phyloP scores from a whole-genome alignment of 2,113 vertebrate genomes.

The Elachura formosa region DNA sequence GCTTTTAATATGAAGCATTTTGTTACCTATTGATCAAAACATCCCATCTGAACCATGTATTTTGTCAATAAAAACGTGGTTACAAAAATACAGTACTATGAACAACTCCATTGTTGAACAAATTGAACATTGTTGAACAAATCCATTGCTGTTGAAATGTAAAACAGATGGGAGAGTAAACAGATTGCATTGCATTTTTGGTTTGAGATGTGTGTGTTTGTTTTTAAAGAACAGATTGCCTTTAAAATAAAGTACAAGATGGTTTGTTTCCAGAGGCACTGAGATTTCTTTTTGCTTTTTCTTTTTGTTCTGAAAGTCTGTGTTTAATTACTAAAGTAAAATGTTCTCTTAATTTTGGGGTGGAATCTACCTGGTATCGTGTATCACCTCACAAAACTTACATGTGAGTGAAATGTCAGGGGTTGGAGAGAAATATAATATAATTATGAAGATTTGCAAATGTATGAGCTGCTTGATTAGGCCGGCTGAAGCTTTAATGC shows the following conservation, averaged over 20 bases:
- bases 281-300: neutral
- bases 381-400: neutral
- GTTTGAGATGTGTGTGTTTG: neutral
- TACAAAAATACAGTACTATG: neutral
- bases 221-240: neutral
- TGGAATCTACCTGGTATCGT: neutral
- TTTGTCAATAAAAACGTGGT: neutral
- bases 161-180: neutral
- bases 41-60: neutral
- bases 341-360: neutral
- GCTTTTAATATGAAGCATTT: neutral
- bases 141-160: neutral
- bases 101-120: neutral
- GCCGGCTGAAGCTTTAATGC: conserved; percentile 22
- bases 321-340: neutral
- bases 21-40: neutral
- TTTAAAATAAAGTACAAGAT: neutral
- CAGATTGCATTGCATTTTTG: neutral
- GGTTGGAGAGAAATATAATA: conserved; percentile 1
- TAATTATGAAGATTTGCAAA: conserved; percentile 42
- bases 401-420: neutral
- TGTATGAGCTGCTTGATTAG: conserved; percentile 54
- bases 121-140: no score
- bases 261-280: neutral
- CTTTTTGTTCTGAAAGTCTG: neutral